These are phyloP conservation scores for Labeo calbasu DNA, from an alignment of 2,797 vertebrate species.

Conservation along the genomic window DNA sequence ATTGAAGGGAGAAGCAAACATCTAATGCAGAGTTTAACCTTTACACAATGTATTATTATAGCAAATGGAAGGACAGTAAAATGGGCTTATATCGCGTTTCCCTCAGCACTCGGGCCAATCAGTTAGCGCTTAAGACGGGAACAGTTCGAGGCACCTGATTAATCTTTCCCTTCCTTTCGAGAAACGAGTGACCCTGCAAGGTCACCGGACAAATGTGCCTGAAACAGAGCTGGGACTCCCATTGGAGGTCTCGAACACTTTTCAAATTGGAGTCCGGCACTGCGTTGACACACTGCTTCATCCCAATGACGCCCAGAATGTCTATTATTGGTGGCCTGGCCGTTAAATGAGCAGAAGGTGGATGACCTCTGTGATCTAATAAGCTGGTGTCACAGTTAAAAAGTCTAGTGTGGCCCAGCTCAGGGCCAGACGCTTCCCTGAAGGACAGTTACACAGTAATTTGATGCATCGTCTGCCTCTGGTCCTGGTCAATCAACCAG, in stretches of 20 bases:
- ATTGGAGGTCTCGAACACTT: slow-evolving; percentile 64
- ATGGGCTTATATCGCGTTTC: slow-evolving; percentile 43
- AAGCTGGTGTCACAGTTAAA: slow-evolving; percentile 76
- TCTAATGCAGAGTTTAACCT: slow-evolving; percentile 42
- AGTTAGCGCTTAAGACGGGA: slow-evolving; percentile 55
- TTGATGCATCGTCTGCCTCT: slow-evolving; percentile 69
- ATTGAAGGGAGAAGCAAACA: slow-evolving; percentile 11
- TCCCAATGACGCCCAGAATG: slow-evolving; percentile 62
- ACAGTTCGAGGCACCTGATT: slow-evolving; percentile 68
- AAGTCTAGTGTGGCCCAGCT: slow-evolving; percentile 68
- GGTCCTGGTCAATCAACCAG: slow-evolving; percentile 65
- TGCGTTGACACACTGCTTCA: slow-evolving; percentile 63
- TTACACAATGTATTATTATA: slow-evolving; percentile 36
- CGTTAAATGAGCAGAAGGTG: slow-evolving; percentile 67
- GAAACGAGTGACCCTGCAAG: slow-evolving; percentile 72
- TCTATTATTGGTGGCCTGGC: slow-evolving; percentile 72
- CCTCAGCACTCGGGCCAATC: slow-evolving; percentile 55
- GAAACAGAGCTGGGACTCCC: slow-evolving; percentile 65
- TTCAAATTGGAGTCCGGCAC: slow-evolving; percentile 68
- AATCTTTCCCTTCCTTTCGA: slow-evolving; percentile 69
- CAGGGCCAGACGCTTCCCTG: slow-evolving; percentile 67
- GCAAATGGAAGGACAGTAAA: slow-evolving; percentile 38
- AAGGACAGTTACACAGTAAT: slow-evolving; percentile 70
- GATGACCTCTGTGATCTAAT: slow-evolving; percentile 78
- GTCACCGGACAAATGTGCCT: slow-evolving; percentile 69